Percentiles rank a stretch among this genome's conserved stretches.
These are phyloP conservation scores for Mystacornis crossleyi DNA, from an alignment of 2,113 vertebrate genomes.

Conservation along the genomic window DNA sequence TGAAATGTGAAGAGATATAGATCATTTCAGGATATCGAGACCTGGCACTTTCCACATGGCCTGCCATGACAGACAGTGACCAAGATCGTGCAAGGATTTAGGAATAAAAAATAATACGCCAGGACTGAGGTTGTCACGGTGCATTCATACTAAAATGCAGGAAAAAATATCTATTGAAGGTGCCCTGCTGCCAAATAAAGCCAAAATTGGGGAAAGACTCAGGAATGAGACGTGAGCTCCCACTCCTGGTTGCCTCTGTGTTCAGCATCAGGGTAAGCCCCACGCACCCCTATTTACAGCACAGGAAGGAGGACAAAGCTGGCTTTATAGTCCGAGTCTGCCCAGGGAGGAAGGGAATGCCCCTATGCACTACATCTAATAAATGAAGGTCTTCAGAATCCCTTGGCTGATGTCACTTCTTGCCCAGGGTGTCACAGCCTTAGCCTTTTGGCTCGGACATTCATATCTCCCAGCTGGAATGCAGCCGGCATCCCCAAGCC, in stretches of 20 bases:
- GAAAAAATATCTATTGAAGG: not conserved
- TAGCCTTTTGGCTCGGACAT: not conserved
- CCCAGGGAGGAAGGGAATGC: not conserved
- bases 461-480: not conserved
- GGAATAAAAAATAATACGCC: not conserved
- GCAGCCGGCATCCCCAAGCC: not conserved
- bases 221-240: not conserved
- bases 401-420: not conserved
- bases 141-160: not conserved
- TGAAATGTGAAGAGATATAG: not conserved
- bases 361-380: not conserved
- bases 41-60: not conserved
- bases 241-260: slow-evolving; percentile 15
- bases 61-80: not conserved
- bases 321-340: not conserved
- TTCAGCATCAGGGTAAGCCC: not conserved
- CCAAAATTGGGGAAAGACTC: not conserved
- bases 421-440: not conserved
- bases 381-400: not conserved
- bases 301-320: not conserved
- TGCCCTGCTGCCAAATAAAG: not conserved
- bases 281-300: not conserved
- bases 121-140: not conserved
- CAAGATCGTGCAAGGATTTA: not conserved
- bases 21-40: not conserved